Percentiles rank a stretch among this genome's conserved stretches.
Evolutionary conservation across 2,888 invertebrate genomes (phyloP).

Genomic region (Aelia acuminata): DNA sequence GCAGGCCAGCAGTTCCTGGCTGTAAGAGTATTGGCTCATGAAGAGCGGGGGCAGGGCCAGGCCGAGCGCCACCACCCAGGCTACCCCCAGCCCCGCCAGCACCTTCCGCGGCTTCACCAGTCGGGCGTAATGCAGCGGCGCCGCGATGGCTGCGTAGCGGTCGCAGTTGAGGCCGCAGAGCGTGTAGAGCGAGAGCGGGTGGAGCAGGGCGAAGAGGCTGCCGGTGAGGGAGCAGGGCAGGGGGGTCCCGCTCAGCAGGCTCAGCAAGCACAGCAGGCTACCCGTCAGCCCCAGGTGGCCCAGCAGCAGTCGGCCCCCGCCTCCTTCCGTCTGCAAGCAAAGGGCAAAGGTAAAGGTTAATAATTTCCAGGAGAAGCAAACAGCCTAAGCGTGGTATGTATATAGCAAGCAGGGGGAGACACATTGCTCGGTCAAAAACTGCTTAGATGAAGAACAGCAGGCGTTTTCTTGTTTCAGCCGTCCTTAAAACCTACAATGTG

Average conservation of each 20-base stretch:
- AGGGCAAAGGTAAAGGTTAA: too few relatives aligned
- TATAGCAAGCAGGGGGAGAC: too few relatives aligned
- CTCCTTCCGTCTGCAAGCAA: constrained; percentile 63
- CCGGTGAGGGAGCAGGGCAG: constrained; percentile 77
- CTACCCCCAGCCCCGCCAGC: constrained; percentile 76
- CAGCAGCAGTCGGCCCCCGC: constrained; percentile 73
- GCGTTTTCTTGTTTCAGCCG: too few relatives aligned
- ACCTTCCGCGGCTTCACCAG: constrained; percentile 82
- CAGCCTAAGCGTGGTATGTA: too few relatives aligned
- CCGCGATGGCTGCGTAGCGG: constrained; percentile 82
- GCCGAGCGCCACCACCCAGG: constrained; percentile 75
- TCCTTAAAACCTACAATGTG: too few relatives aligned
- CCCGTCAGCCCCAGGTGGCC: constrained; percentile 82
- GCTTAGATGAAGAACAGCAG: too few relatives aligned
- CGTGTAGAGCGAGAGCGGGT: constrained; percentile 84
- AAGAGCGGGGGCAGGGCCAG: constrained; percentile 75
- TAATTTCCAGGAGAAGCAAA: too few relatives aligned
- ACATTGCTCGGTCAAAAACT: too few relatives aligned
- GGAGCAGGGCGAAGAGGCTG: constrained; percentile 79
- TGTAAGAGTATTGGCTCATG: constrained; percentile 74
- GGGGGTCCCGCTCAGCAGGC: constrained; percentile 69
- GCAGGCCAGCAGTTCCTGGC: constrained; percentile 76
- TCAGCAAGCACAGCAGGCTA: constrained; percentile 76
- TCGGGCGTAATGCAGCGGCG: constrained; percentile 84
- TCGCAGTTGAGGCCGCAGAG: constrained; percentile 79